A percentile compares a stretch with the other conserved stretches of the same genome.
These are phyloP conservation scores for Thomomys bottae DNA, from an alignment of 2,113 vertebrate genomes.

Conservation along the genomic window DNA sequence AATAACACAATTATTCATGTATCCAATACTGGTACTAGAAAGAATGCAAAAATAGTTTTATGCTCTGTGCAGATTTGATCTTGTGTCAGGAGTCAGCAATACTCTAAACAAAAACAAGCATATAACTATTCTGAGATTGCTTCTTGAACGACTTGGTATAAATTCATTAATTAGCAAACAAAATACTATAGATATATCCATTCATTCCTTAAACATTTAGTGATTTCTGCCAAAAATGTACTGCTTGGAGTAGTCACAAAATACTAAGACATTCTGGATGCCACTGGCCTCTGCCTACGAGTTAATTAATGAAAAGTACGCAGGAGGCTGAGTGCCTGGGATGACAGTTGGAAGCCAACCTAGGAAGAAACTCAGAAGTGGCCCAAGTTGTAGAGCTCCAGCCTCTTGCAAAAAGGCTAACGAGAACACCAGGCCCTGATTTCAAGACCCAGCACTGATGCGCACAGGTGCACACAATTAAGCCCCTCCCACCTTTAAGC, in stretches of 20 bases:
- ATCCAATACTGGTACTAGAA: neutral
- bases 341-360: no score
- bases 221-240: neutral
- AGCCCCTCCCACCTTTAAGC: neutral
- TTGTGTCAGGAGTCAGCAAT: neutral
- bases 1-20: neutral
- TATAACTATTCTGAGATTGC: neutral
- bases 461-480: no score
- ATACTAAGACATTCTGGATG: neutral
- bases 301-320: no score
- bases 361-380: no score
- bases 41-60: neutral
- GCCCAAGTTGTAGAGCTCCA: no score
- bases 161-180: neutral
- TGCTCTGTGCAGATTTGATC: accelerated
- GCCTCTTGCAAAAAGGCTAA: no score
- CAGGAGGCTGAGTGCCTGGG: no score
- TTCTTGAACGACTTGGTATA: neutral
- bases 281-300: no score
- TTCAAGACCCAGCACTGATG: no score
- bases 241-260: neutral
- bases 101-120: neutral
- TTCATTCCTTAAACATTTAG: neutral
- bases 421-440: no score
- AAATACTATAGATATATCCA: neutral